Evolutionary conservation across 2,797 vertebrate species (phyloP).

Genomic region (Phoebastria nigripes): DNA sequence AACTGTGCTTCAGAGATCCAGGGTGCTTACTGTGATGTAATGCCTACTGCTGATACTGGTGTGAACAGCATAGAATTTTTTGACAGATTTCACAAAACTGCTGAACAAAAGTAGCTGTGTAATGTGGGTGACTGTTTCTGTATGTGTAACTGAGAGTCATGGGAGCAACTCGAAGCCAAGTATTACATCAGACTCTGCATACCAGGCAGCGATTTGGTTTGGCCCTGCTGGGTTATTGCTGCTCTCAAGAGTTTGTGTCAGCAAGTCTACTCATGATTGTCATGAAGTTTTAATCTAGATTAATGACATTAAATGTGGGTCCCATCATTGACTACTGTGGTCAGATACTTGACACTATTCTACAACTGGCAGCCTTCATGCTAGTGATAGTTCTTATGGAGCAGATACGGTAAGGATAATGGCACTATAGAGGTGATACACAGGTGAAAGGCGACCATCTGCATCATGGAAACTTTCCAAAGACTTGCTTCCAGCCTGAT

Average conservation of each 20-base stretch:
- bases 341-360: neutral
- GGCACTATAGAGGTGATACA: neutral
- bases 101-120: slow-evolving; percentile 43
- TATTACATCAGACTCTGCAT: slow-evolving; percentile 29
- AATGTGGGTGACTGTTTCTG: slow-evolving; percentile 1
- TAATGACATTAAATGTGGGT: neutral
- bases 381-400: neutral
- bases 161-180: slow-evolving; percentile 30
- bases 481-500: neutral
- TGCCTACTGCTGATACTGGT: neutral
- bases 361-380: neutral
- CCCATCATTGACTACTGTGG: neutral
- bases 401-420: neutral
- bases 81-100: neutral
- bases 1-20: neutral
- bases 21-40: neutral
- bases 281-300: neutral
- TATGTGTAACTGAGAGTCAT: slow-evolving; percentile 36
- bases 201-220: neutral
- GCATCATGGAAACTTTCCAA: neutral
- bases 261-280: neutral
- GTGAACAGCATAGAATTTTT: neutral
- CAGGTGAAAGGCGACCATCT: neutral
- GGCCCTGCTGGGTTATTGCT: slow-evolving; percentile 1
- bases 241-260: neutral